Evolutionary conservation across 2,113 vertebrate genomes (phyloP).

Genomic region (Suricata suricatta): DNA sequence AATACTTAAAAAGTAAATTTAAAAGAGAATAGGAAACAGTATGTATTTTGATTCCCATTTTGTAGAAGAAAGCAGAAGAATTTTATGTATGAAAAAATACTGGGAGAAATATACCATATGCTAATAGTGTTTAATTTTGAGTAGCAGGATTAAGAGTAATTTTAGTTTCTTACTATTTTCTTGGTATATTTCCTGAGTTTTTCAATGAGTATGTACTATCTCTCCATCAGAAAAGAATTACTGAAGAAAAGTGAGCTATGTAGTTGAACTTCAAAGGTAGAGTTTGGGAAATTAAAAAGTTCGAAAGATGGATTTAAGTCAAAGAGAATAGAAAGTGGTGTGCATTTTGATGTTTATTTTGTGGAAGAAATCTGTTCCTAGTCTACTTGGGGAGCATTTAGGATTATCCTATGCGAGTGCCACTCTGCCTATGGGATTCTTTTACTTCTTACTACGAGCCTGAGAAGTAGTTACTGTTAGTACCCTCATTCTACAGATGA

Average conservation of each 20-base stretch:
- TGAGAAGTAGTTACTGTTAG: neutral
- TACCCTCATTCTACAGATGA: neutral
- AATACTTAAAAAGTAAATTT: neutral
- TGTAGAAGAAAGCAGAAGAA: neutral
- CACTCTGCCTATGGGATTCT: neutral
- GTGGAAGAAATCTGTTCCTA: neutral
- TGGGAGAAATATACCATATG: neutral
- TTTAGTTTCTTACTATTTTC: conserved; percentile 13
- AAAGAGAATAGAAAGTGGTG: neutral
- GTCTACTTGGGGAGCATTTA: neutral
- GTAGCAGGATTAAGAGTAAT: neutral
- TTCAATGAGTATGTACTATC: neutral
- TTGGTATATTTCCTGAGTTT: neutral
- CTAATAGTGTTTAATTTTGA: conserved; percentile 40
- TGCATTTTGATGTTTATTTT: neutral
- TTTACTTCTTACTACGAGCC: neutral
- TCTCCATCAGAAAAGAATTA: conserved; percentile 6
- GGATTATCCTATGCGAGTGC: neutral
- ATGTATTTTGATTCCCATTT: neutral
- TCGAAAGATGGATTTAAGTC: neutral
- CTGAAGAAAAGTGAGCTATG: neutral
- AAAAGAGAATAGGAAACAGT: neutral
- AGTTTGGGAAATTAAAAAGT: neutral
- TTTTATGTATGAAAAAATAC: neutral
- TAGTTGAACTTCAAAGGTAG: neutral